Conservation (phyloP, 2,113 vertebrate genomes). For the Aptenodytes patagonicus region DNA sequence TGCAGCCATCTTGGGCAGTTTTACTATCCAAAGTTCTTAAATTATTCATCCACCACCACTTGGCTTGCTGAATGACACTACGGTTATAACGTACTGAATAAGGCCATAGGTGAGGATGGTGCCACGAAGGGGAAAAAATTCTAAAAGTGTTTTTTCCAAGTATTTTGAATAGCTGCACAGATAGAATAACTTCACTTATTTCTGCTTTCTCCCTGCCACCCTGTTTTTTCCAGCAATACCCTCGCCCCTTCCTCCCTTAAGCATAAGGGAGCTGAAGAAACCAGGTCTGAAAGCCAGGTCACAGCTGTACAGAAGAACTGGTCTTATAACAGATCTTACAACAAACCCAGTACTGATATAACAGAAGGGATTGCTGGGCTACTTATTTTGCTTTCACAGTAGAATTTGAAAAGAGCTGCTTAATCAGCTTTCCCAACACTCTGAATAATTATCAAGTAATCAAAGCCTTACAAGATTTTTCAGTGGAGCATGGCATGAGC, state of each 20-base stretch:
- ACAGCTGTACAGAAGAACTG: neutral
- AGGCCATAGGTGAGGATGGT: neutral
- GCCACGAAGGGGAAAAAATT: neutral
- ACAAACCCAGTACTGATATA: neutral
- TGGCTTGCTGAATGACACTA: neutral
- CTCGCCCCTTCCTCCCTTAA: neutral
- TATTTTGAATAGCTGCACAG: neutral
- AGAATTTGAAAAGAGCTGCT: constrained; percentile 36
- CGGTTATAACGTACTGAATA: neutral
- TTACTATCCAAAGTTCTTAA: constrained; percentile 5
- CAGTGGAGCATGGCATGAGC: neutral
- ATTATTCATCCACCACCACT: neutral
- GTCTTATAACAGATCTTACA: neutral
- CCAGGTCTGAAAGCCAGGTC: neutral
- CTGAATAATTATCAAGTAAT: constrained; percentile 53
- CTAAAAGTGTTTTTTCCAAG: neutral
- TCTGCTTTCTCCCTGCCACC: neutral
- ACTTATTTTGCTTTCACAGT: constrained; percentile 25
- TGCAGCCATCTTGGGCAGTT: neutral
- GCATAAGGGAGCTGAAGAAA: neutral
- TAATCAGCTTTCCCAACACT: constrained; percentile 55
- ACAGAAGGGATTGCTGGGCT: neutral
- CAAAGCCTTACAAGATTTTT: constrained; percentile 35
- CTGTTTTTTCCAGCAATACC: neutral
- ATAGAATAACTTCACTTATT: neutral